Conservation (phyloP, 2,888 invertebrate genomes). For the Ariolimax columbianus region DNA sequence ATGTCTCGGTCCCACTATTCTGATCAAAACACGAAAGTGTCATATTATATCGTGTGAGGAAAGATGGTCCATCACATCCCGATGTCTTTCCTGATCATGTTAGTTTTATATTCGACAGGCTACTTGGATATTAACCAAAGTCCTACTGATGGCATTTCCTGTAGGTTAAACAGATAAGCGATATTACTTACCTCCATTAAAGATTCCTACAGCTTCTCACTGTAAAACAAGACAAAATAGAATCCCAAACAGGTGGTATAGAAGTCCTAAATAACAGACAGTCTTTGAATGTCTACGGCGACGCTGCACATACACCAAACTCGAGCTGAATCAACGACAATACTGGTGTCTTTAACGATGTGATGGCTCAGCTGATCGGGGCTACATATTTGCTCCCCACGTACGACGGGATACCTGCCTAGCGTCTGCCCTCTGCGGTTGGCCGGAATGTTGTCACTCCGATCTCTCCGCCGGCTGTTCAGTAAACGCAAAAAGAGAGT, state of each 20-base stretch:
- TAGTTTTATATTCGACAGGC: too few relatives aligned
- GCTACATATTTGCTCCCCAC: constrained; percentile 17
- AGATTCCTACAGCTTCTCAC: background rate
- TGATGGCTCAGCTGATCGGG: background rate
- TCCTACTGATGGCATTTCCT: background rate
- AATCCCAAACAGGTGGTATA: background rate
- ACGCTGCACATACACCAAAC: background rate
- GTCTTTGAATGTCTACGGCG: background rate
- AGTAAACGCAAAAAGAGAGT: constrained; percentile 16
- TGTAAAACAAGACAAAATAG: background rate
- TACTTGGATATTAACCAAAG: too few relatives aligned
- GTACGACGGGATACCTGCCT: constrained; percentile 28
- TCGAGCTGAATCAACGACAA: background rate
- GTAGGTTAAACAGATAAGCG: background rate
- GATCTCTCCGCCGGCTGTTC: background rate
- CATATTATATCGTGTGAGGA: too few relatives aligned
- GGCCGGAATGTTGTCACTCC: background rate
- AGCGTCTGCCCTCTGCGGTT: constrained; percentile 1
- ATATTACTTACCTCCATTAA: background rate
- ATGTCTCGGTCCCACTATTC: too few relatives aligned
- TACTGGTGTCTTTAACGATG: background rate
- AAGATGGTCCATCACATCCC: too few relatives aligned
- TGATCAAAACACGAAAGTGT: too few relatives aligned
- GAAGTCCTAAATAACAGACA: background rate
- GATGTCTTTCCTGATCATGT: too few relatives aligned